Percentiles rank a stretch among this genome's conserved stretches.
Evolutionary conservation across 1,140 invertebrate genomes (phyloP).

Genomic region (Linepithema humile): DNA sequence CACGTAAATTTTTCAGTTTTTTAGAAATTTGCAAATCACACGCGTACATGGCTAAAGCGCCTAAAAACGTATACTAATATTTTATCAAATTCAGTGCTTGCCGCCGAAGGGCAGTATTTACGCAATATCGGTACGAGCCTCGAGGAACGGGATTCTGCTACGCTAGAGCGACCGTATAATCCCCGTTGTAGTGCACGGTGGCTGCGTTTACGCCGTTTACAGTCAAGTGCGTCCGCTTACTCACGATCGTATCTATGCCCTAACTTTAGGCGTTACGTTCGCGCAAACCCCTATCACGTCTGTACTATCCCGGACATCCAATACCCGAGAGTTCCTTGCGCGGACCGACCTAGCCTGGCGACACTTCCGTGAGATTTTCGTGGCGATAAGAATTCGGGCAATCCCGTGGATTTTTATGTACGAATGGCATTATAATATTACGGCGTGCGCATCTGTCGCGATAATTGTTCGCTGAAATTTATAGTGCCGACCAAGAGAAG

Average conservation of each 20-base stretch:
- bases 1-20: too few species aligned
- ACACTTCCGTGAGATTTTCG: constrained; percentile 41
- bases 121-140: constrained; percentile 32
- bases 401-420: background rate
- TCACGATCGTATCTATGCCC: constrained; percentile 63
- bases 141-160: constrained; percentile 22
- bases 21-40: background rate
- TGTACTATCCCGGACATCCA: constrained; percentile 52
- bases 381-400: constrained; percentile 44
- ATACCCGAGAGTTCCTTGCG: constrained; percentile 39
- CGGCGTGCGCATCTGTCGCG: too few species aligned
- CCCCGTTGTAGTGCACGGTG: constrained; percentile 1
- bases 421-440: background rate
- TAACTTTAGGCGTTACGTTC: constrained; percentile 64
- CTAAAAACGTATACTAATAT: constrained; percentile 1
- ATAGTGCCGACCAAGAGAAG: background rate
- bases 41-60: background rate
- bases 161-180: constrained; percentile 37
- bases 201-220: constrained; percentile 43
- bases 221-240: constrained; percentile 60
- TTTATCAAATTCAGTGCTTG: constrained; percentile 4
- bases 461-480: background rate
- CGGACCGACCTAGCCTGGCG: constrained; percentile 6
- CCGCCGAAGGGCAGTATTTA: constrained; percentile 11
- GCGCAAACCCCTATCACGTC: constrained; percentile 54